phyloP scores from a whole-genome alignment of 2,113 vertebrate species.

The Macaca mulatta region DNA sequence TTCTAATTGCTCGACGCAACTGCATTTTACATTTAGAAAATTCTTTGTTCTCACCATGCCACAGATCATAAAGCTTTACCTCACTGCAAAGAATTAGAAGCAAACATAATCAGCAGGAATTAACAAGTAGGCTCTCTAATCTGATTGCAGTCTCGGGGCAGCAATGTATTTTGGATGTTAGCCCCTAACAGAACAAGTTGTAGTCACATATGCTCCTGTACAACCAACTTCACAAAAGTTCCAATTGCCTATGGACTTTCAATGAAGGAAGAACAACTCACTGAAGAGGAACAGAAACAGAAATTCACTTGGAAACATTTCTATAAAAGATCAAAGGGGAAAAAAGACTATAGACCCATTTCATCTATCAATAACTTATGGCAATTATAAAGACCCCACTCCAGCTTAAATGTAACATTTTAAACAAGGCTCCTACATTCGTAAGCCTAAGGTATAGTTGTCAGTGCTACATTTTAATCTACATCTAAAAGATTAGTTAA shows the following conservation, averaged over 20 bases:
- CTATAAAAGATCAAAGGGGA: background rate
- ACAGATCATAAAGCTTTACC: background rate
- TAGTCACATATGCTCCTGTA: background rate
- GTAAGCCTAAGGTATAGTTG: background rate
- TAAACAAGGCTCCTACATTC: background rate
- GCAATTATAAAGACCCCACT: background rate
- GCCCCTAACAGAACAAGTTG: background rate
- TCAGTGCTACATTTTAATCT: background rate
- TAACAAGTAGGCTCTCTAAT: background rate
- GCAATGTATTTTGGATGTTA: background rate
- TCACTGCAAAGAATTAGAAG: background rate
- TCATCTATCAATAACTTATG: background rate
- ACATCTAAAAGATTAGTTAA: slow-evolving; percentile 17
- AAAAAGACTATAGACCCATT: background rate
- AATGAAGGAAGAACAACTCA: background rate
- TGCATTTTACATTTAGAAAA: slow-evolving; percentile 49
- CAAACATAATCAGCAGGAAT: background rate
- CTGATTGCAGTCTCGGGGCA: background rate
- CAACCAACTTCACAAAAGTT: background rate
- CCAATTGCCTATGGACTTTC: background rate
- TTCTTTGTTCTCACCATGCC: background rate
- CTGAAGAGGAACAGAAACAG: background rate
- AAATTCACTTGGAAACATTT: background rate
- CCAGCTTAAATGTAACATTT: slow-evolving; percentile 2
- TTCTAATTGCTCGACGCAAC: slow-evolving; percentile 39